phyloP scores from a whole-genome alignment of 2,888 invertebrate genomes.

The Pyrrhia umbra region DNA sequence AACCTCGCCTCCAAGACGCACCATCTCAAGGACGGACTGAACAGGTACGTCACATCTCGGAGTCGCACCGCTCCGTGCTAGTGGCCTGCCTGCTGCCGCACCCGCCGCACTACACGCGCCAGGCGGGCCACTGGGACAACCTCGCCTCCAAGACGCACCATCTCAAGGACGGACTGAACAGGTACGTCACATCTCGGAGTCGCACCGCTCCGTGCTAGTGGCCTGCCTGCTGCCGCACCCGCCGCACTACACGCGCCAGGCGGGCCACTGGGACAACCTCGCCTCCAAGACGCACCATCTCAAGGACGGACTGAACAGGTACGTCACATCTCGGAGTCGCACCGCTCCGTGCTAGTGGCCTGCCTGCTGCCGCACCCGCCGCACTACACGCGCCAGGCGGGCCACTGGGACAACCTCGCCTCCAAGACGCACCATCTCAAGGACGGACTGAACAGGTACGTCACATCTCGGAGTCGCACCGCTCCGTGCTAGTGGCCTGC shows the following conservation, averaged over 20 bases:
- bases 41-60: constrained; percentile 80
- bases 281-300: constrained; percentile 96
- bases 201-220: constrained; percentile 81
- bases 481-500: constrained; percentile 14
- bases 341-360: not conserved
- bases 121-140: constrained; percentile 98
- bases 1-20: constrained; percentile 96
- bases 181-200: not conserved
- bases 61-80: constrained; percentile 22
- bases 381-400: constrained; percentile 98
- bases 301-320: constrained; percentile 97
- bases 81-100: constrained; percentile 93
- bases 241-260: constrained; percentile 97
- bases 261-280: constrained; percentile 98
- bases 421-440: constrained; percentile 97
- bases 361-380: constrained; percentile 97
- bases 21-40: constrained; percentile 98
- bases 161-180: constrained; percentile 96
- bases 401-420: constrained; percentile 97
- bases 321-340: constrained; percentile 74
- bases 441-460: constrained; percentile 87
- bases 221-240: constrained; percentile 94
- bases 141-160: constrained; percentile 96
- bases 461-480: not conserved
- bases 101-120: constrained; percentile 96